Base-by-base conservation (phyloP, 1,140 invertebrate genomes). In the Caenorhabditis inopinata region DNA sequence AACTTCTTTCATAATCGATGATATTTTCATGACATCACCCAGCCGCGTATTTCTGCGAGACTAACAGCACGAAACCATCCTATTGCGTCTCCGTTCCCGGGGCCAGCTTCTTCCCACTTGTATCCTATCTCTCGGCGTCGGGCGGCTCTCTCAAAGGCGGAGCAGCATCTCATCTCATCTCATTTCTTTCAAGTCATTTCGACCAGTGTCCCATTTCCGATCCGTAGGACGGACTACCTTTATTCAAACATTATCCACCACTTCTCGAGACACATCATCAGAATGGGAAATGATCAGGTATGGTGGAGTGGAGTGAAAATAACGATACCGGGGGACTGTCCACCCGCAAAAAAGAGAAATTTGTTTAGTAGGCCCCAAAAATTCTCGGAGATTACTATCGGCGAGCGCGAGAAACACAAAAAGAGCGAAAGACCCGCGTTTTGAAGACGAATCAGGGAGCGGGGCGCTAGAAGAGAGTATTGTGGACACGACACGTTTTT, bases 401-500 rank as follows among this genome's bases (percentile, higher is more conserved):
- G 51, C 51, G 51, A 29, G 51, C 25, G 51, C 51, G 51, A 58
- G 51, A 58, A 58, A 58, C 51, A 58, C 51, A 58, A 58, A 58
- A 58, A 58, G 51, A 58, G 51, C 51, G 51, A 58, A 58, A 58
- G 27, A 58, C 51, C 27, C 25, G 51, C 27, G 29, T 68, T 38
- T 58, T 38, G 58, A 68, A 68, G 58, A 68, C 51, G 51, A 32
- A 29, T 58, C 12, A 68, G 58, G 58, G 58, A 68, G 58, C 58
- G 58, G 58, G 58, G 58, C 58, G 58, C 58, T 68, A 21, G 58
- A 16, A 68, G 58, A 68, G 58, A 32, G 58, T 68, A 68, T 68
- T 68, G 58, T 68, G 58, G 58, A 68, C 58, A 42, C 58, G 58
- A 68, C 58, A 68, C 58, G 58, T 68, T 68, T 68, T 68, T 68